Conservation (phyloP, 1,140 invertebrate species). For the Bombyx mori region DNA sequence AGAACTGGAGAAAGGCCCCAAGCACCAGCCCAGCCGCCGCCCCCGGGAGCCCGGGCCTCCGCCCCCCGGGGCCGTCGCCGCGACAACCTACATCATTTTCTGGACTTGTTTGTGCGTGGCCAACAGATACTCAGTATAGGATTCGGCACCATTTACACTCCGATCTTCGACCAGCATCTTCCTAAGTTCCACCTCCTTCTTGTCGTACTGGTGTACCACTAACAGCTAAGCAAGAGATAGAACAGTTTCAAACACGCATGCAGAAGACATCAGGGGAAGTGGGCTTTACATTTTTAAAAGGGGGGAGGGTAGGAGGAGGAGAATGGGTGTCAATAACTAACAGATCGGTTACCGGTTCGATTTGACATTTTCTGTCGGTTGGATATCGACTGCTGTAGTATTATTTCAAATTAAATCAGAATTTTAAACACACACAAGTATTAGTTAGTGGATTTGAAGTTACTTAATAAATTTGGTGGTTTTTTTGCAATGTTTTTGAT, state of each 20-base stretch:
- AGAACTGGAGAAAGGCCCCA: neutral
- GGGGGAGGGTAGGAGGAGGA: no score
- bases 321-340: no score
- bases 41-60: neutral
- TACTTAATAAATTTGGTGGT: no score
- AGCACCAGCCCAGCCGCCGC: neutral
- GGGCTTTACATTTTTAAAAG: no score
- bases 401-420: no score
- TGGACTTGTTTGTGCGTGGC: conserved; percentile 43
- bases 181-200: conserved; percentile 30
- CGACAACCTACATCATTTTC: conserved; percentile 37
- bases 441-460: no score
- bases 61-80: neutral
- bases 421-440: no score
- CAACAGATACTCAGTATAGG: conserved; percentile 49
- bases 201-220: conserved; percentile 30
- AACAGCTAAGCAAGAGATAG: conserved; percentile 23
- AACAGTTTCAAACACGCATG: neutral
- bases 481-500: no score
- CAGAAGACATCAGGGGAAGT: neutral
- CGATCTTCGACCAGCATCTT: conserved; percentile 43
- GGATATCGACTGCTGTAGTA: no score
- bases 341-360: no score
- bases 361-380: no score
- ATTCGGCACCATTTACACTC: conserved; percentile 28